Conservation (phyloP, 2,113 vertebrate genomes). For the Coracopsis vasa region DNA sequence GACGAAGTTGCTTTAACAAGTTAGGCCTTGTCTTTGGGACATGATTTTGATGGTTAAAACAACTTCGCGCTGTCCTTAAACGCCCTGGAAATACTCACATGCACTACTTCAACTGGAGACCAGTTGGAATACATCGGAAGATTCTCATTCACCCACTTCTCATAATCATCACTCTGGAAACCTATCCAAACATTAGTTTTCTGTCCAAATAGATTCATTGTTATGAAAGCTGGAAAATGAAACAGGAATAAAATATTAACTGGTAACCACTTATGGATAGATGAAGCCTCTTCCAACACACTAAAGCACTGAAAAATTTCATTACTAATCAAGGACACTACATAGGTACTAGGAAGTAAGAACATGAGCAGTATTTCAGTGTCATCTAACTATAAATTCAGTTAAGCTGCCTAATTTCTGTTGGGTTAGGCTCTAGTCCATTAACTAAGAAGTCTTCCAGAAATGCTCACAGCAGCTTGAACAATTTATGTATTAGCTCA, state of each 20-base stretch:
- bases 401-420: background rate
- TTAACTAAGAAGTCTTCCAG: background rate
- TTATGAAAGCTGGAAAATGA: constrained; percentile 86
- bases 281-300: background rate
- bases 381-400: constrained; percentile 4
- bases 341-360: background rate
- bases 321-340: background rate
- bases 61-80: background rate
- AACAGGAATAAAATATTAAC: constrained; percentile 25
- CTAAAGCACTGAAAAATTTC: constrained; percentile 5
- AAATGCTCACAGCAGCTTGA: background rate
- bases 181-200: constrained; percentile 89
- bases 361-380: background rate
- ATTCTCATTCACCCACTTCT: constrained; percentile 81
- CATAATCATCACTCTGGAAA: constrained; percentile 77
- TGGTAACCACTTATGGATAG: background rate
- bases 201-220: constrained; percentile 88
- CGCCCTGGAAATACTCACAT: constrained; percentile 60
- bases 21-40: background rate
- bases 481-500: background rate
- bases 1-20: background rate
- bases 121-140: constrained; percentile 85
- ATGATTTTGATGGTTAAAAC: background rate
- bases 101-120: constrained; percentile 79
- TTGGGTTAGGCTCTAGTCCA: background rate